Percentiles rank a stretch among this genome's conserved stretches.
Evolutionary conservation across 2,888 invertebrate species (phyloP).

Genomic region (Noctua janthe): DNA sequence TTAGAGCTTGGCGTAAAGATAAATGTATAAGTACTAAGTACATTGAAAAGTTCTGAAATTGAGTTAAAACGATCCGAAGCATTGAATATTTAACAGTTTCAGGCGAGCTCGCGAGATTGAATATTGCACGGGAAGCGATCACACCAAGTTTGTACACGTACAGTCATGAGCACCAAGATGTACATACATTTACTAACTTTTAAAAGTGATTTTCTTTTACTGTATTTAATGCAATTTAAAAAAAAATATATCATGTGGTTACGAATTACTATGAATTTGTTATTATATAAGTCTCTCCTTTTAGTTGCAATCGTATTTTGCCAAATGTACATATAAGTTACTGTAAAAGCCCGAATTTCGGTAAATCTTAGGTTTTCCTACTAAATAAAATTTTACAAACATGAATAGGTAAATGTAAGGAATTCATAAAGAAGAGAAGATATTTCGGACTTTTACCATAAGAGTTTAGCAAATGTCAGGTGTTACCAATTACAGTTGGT

Average conservation of each 20-base stretch:
- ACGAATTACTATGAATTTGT: neutral
- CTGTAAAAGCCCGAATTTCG: too few species aligned
- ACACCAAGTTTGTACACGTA: slow-evolving; percentile 25
- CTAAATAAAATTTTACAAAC: too few species aligned
- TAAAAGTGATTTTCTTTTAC: neutral
- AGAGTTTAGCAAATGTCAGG: neutral
- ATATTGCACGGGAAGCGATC: slow-evolving; percentile 50
- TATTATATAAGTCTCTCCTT: neutral
- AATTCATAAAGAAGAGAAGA: too few species aligned
- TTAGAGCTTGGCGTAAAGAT: slow-evolving; percentile 8
- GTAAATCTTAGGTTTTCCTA: too few species aligned
- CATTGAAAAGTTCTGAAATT: slow-evolving; percentile 45
- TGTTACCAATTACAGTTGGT: too few species aligned
- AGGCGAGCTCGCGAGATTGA: slow-evolving; percentile 40
- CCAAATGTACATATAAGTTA: too few species aligned
- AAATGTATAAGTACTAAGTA: slow-evolving; percentile 33
- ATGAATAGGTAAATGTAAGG: too few species aligned
- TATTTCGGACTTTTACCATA: too few species aligned
- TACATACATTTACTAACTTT: too few species aligned
- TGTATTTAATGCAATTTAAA: neutral
- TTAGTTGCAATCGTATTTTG: too few species aligned
- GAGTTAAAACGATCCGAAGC: slow-evolving; percentile 45
- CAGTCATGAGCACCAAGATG: neutral
- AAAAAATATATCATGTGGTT: neutral
- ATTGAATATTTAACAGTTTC: slow-evolving; percentile 60